Evolutionary conservation across 2,888 invertebrate species (phyloP).

Genomic region (Drosophila aldrichi): DNA sequence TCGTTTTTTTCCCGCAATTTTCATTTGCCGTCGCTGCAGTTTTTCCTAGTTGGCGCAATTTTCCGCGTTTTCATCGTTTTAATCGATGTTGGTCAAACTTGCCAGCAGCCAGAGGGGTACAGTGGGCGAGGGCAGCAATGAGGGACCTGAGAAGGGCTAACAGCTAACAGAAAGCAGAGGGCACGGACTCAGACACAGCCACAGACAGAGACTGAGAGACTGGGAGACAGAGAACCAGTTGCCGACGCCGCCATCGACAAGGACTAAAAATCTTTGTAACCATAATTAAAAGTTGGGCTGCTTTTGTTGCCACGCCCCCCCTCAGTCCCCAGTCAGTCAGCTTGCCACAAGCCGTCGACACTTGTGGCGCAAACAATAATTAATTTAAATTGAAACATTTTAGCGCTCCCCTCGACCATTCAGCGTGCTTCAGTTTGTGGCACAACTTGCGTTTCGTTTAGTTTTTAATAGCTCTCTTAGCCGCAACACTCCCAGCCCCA

Average conservation of each 20-base stretch:
- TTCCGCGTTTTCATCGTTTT: conserved; percentile 81
- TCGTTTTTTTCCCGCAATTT: conserved; percentile 61
- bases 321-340: not conserved
- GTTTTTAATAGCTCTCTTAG: conserved; percentile 54
- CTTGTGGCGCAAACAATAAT: conserved; percentile 84
- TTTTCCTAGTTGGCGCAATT: conserved; percentile 80
- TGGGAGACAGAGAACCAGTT: not conserved
- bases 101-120: conserved; percentile 3
- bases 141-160: not conserved
- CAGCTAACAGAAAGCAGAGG: conserved; percentile 1
- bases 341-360: conserved; percentile 62
- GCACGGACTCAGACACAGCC: conserved; percentile 15
- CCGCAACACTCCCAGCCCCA: conserved; percentile 24
- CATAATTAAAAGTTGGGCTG: conserved; percentile 79
- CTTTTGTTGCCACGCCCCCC: conserved; percentile 38
- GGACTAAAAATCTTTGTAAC: conserved; percentile 77
- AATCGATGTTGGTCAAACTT: conserved; percentile 81
- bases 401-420: conserved; percentile 42
- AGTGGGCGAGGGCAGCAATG: not conserved
- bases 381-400: conserved; percentile 84
- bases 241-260: conserved; percentile 56
- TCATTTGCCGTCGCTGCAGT: conserved; percentile 76
- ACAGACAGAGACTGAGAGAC: not conserved
- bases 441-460: conserved; percentile 24
- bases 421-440: conserved; percentile 18